Evolutionary conservation across 2,797 vertebrate genomes (phyloP).

Genomic region (Jordanella pulchra): DNA sequence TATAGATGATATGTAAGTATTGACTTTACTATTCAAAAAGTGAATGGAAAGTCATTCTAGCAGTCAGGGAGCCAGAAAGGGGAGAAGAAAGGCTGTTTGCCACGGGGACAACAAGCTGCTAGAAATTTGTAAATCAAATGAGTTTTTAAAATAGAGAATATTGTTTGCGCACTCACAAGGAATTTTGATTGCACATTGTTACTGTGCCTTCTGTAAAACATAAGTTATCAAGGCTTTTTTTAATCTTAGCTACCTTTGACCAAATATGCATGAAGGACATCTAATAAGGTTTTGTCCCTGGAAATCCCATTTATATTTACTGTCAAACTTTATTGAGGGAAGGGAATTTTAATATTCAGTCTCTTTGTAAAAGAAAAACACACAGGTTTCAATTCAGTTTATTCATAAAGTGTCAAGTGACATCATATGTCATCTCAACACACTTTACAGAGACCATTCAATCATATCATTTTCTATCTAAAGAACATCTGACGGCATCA

Average conservation of each 20-base stretch:
- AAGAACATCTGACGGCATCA: too few species aligned
- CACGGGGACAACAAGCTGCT: slow-evolving; percentile 35
- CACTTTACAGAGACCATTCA: too few species aligned
- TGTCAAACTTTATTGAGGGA: slow-evolving; percentile 43
- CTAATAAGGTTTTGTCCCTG: slow-evolving; percentile 36
- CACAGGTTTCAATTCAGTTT: neutral
- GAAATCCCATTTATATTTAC: slow-evolving; percentile 27
- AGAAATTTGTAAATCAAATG: slow-evolving; percentile 68
- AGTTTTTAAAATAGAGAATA: slow-evolving; percentile 55
- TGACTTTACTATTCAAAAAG: slow-evolving; percentile 51
- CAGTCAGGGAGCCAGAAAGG: slow-evolving; percentile 24
- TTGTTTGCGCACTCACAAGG: slow-evolving; percentile 48
- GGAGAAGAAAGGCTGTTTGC: slow-evolving; percentile 44
- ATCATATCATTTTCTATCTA: too few species aligned
- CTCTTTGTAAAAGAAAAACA: slow-evolving; percentile 7
- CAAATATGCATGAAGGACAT: slow-evolving; percentile 25
- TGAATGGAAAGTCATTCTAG: slow-evolving; percentile 44
- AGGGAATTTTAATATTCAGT: slow-evolving; percentile 9
- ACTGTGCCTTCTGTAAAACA: slow-evolving; percentile 30
- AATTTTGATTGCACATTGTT: slow-evolving; percentile 43
- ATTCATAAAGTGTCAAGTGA: too few species aligned
- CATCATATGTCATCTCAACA: too few species aligned
- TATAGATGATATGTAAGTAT: slow-evolving; percentile 31
- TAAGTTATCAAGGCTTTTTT: slow-evolving; percentile 18
- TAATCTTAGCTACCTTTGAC: slow-evolving; percentile 52